Evolutionary conservation across 2,888 invertebrate genomes (phyloP), one percentile per base, ranked within the genome.

Genomic region (Quadroppia sp.): DNA sequence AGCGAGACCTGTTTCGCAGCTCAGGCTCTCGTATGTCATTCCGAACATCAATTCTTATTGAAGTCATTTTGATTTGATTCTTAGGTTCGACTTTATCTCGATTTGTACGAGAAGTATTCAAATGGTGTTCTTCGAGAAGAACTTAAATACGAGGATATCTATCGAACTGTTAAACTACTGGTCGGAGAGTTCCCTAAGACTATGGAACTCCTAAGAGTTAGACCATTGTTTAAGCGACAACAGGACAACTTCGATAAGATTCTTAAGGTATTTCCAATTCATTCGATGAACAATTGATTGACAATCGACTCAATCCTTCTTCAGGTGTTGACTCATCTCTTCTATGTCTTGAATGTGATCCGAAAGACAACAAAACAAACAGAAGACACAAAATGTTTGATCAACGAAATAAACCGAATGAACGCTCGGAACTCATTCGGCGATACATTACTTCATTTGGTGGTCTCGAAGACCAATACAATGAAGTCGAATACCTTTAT

Each of bases 1-100:
- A 87, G 88, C 76, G 94, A 94, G 83, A 90, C 93, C 64, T 89
- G 90, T 81, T 92, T 91, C 83, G 89, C 91, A 72, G 90, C 91
- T 75, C 90, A 92, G 84, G 92, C 93, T 28, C 85, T 94, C 72
- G 90, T 75, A 89, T 91, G 84, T 91, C 92, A 36, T 1, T n/a
- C 9, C 42, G 6, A 23, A 20, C 6, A 6, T 40, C 9, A 67
- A 7, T 1, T 36, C 2, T 23, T 13, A 23, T 42, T 40, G 11
- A 1, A n/a, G n/a, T n/a, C 23, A 56, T 4, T 32, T 11, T n/a
- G 17, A 32, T 13, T n/a, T 1, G 2, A 23, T 42, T 36, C 20
- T 40, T 84, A 94, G 73, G 89, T 93, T 76, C 87, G 91, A 79
- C 86, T 93, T 76, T 89, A 92, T 88, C 86, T 92, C 78, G 83